These are phyloP conservation scores for Pipra filicauda DNA, from an alignment of 2,113 vertebrate genomes.

Conservation along the genomic window DNA sequence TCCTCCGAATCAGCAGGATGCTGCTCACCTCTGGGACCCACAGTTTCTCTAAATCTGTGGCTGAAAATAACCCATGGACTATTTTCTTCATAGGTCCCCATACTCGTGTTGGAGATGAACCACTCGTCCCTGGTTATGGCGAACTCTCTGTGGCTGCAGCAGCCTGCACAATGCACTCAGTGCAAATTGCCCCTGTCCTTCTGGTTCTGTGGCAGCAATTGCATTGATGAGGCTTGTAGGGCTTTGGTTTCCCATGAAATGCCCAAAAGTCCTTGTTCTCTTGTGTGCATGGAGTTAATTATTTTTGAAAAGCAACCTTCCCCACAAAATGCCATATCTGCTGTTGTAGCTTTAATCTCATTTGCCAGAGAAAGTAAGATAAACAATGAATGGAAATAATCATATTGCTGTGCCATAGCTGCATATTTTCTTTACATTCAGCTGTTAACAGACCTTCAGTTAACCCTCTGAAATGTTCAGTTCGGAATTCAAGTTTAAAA, in stretches of 20 bases:
- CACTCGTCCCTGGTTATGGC: rapidly evolving
- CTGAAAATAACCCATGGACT: neutral
- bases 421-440: neutral
- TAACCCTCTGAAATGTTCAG: neutral
- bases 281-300: neutral
- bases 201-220: rapidly evolving
- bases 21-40: rapidly evolving
- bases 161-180: rapidly evolving
- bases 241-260: neutral
- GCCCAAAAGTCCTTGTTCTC: neutral
- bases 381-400: conserved; percentile 28
- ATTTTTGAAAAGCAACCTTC: neutral
- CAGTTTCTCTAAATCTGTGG: rapidly evolving
- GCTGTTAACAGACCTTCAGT: neutral
- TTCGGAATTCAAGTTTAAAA: neutral
- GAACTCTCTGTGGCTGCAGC: neutral
- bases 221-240: rapidly evolving
- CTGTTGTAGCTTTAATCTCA: conserved; percentile 6
- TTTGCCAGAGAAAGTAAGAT: conserved; percentile 3
- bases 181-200: neutral
- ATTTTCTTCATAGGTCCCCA: neutral
- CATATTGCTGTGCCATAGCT: neutral
- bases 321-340: neutral
- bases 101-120: rapidly evolving
- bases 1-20: neutral